Evolutionary conservation across 2,888 invertebrate genomes (phyloP).

Genomic region (Meteorus cinctellus): DNA sequence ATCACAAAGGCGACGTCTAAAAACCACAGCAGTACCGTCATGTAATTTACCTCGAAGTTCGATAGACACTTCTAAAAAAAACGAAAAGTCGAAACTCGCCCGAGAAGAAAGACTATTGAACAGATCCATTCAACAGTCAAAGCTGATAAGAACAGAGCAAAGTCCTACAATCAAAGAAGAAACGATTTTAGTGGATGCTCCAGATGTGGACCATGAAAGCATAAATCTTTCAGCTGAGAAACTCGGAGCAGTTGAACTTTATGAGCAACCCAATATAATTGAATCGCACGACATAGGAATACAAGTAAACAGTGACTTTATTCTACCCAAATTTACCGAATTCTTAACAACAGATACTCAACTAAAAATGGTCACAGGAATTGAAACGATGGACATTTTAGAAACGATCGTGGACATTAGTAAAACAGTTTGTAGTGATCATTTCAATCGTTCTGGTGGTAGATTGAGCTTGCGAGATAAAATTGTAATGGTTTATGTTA

Average conservation of each 20-base stretch:
- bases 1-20: neutral
- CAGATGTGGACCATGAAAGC: no score
- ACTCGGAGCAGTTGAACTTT: no score
- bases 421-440: no score
- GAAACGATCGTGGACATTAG: no score
- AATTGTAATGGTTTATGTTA: no score
- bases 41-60: neutral
- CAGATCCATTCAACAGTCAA: neutral
- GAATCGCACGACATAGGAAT: neutral
- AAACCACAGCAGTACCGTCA: neutral
- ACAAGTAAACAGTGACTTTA: neutral
- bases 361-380: neutral
- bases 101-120: neutral
- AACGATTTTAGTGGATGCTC: neutral
- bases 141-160: no score
- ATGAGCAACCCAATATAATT: no score
- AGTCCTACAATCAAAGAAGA: neutral
- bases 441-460: no score
- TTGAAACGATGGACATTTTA: neutral
- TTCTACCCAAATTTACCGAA: neutral
- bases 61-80: neutral
- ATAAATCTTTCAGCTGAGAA: no score
- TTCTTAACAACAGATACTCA: neutral
- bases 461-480: no score
- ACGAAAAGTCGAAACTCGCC: neutral